Base-by-base conservation (phyloP, 2,888 invertebrate genomes). In the Polyploca ridens region DNA sequence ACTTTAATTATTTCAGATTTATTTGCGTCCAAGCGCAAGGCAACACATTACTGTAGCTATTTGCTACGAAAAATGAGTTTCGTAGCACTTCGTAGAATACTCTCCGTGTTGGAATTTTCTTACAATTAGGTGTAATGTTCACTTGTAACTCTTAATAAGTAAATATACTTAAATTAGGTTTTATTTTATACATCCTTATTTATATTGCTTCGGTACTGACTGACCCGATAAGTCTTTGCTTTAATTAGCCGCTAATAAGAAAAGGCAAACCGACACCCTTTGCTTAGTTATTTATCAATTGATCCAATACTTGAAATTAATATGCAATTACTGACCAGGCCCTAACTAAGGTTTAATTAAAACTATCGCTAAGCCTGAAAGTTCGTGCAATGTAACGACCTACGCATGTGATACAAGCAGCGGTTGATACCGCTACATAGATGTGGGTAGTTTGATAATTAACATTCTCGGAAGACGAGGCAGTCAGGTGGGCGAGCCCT, bases 391-490 rank as follows among this genome's bases (percentile, higher is more conserved):
- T 54, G 54, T 54, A 54, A 49, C 49, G 6, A 16, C 1, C 54
- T 14, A 6, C 73, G 72, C 70, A 73, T 76, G 73, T 73, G 74
- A 74, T 78, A 79, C 75, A 72, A 65, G 69, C 72, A 70, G 72
- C 63, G 54, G 19, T 16, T 54, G 54, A 54, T 54, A 60, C 16
- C 35, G 59, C 59, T 72, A 73, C 64, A 58, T 66, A 70, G 66
- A 64, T 70, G 70, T 70, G 73, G 69, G 73, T 65, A 75, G 71
- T 71, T 73, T 65, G 77, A 82, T 83, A 83, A 86, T 87, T 84
- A 86, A 82, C 84, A 85, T 84, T 84, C 82, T 78, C 76, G 79
- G 71, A 79, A 80, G 79, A 79, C 77, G 75, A 75, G 72, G 70
- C 72, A 67, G 68, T 75, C 77, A 83, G 79, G 80, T 81, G 77